Evolutionary conservation across 1,140 invertebrate genomes (phyloP).

Genomic region (Cydia fagiglandana): DNA sequence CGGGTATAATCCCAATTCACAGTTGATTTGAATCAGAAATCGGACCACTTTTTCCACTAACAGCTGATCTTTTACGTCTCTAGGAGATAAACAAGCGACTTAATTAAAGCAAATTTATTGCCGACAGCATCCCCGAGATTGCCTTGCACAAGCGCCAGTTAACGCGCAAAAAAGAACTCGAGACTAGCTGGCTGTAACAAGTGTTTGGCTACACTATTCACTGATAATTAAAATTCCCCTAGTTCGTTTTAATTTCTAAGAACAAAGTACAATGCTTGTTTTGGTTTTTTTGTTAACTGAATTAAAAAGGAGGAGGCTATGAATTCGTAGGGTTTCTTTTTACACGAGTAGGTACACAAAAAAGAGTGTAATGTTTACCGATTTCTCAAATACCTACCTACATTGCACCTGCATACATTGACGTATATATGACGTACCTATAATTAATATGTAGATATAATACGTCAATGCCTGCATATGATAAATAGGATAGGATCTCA

Average conservation of each 20-base stretch:
- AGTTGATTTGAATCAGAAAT: slow-evolving; percentile 16
- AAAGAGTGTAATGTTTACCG: too few species aligned
- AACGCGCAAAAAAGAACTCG: slow-evolving; percentile 2
- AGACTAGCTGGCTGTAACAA: not conserved
- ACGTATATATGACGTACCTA: too few species aligned
- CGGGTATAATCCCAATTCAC: not conserved
- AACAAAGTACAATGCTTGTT: not conserved
- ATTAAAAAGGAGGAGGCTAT: too few species aligned
- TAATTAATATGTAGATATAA: too few species aligned
- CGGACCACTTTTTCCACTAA: not conserved
- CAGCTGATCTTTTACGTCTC: slow-evolving; percentile 13
- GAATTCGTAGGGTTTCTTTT: too few species aligned
- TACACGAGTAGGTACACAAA: too few species aligned
- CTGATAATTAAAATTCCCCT: not conserved
- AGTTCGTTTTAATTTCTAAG: not conserved
- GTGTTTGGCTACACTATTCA: not conserved
- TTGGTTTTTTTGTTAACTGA: too few species aligned
- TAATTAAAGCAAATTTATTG: slow-evolving; percentile 15
- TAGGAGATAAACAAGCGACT: slow-evolving; percentile 7
- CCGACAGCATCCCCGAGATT: slow-evolving; percentile 12
- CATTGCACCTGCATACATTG: too few species aligned
- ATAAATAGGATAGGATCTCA: too few species aligned
- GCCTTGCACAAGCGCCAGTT: slow-evolving; percentile 3
- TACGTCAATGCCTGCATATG: too few species aligned
- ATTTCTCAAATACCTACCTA: too few species aligned